Evolutionary conservation across 1,140 invertebrate genomes (phyloP), one percentile per base, ranked within the genome.

Genomic region (Drosophila rhopaloa): DNA sequence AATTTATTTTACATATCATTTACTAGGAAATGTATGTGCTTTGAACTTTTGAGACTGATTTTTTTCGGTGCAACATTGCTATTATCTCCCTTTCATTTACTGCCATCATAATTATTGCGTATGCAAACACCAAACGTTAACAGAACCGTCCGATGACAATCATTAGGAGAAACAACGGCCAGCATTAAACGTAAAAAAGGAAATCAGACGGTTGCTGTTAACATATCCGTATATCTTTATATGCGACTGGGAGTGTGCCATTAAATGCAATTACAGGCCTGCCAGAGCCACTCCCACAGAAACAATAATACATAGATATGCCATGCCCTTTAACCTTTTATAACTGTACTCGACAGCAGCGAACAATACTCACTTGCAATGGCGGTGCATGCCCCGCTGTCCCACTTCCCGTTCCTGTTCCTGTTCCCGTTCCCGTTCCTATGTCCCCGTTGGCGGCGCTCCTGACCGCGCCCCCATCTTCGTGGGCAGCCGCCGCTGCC

Each of bases 371-470:
- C 71, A 95, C 94, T 85, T 96, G 95, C 47, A 95, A 81, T 67
- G 94, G 93, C 40, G 95, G 95, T 9, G 94, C 92, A 89, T 93
- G 92, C 75, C 50, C 68, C 47, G 58, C 59, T 13, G 63, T 71
- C 27, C 50, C 63, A 32, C 32, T 58, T 46, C 27, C 51, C 9
- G 16, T 16, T 16, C 16, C 16, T 16, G 16, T 40, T 38, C 79
- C 81, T 13, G 61, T 43, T 38, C 79, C 80, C 5, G 60, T 24
- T 66, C 93, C 89, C 51, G 76, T 74, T 13, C 61, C 76, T 76
- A 94, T 92, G 57, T 95, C 95, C 43, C 95, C 95, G 92, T 96
- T 96, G 76, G 94, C 94, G 24, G 94, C 37, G 55, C 76, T 72
- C 48, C 48, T 60, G 54, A 66, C 24, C 19, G 38, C 48, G 37